phyloP scores from a whole-genome alignment of 1,140 invertebrate species.

The Pogonognathellus flavescens region DNA sequence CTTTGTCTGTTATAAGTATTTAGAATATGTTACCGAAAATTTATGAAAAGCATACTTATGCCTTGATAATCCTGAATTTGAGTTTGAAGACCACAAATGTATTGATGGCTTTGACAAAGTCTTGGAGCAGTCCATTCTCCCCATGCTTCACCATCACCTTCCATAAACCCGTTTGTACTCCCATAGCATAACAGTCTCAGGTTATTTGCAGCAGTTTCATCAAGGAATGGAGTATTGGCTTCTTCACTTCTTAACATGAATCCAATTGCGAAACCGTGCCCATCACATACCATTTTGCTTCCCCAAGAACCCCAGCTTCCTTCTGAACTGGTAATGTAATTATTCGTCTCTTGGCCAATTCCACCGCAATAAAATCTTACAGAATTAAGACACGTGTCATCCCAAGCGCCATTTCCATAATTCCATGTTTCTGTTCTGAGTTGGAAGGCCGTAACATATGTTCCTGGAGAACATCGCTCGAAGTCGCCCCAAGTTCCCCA shows the following conservation, averaged over 20 bases:
- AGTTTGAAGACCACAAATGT: constrained; percentile 60
- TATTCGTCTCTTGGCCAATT: constrained; percentile 4
- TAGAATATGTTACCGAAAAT: no score
- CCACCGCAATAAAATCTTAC: constrained; percentile 58
- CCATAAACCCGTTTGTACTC: constrained; percentile 1
- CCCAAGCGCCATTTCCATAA: constrained; percentile 9
- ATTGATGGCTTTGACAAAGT: constrained; percentile 52
- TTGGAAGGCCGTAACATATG: constrained; percentile 35
- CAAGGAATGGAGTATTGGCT: background rate
- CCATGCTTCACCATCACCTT: constrained; percentile 58
- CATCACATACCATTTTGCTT: constrained; percentile 34
- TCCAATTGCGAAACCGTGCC: constrained; percentile 43
- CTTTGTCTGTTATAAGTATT: no score
- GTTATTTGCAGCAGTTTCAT: constrained; percentile 63
- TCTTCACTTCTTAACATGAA: constrained; percentile 53
- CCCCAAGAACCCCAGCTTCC: constrained; percentile 62
- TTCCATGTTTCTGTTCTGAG: constrained; percentile 18
- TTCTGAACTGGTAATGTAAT: constrained; percentile 43
- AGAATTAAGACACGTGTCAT: constrained; percentile 56
- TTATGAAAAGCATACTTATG: constrained; percentile 4
- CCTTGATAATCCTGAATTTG: constrained; percentile 61
- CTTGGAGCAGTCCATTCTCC: constrained; percentile 60
- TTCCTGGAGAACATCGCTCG: constrained; percentile 42
- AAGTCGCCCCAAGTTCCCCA: constrained; percentile 52
- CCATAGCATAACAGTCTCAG: constrained; percentile 54